A percentile compares a stretch with the other conserved stretches of the same genome.
Conservation (phyloP, 2,797 vertebrate species). For the Otus scops region DNA sequence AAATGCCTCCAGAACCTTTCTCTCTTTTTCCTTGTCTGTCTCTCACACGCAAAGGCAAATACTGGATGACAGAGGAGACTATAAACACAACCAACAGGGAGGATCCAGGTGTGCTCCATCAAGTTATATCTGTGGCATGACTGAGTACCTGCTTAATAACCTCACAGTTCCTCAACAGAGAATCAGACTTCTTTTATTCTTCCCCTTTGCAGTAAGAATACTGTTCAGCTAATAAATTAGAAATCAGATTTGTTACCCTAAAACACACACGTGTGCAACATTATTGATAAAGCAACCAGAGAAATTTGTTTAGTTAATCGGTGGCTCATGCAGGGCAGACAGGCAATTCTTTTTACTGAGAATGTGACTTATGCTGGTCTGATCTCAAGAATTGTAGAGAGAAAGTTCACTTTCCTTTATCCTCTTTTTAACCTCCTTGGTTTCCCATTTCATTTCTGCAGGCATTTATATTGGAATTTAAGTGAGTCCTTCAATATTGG, state of each 20-base stretch:
- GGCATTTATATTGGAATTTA: not conserved
- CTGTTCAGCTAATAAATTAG: not conserved
- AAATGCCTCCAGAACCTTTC: constrained; percentile 20
- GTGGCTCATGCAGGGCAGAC: not conserved
- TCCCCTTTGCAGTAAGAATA: not conserved
- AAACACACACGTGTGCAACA: not conserved
- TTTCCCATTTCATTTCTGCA: not conserved
- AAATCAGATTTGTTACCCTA: not conserved
- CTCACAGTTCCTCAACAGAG: not conserved
- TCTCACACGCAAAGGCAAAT: constrained; percentile 40
- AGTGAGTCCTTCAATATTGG: not conserved
- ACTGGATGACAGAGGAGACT: constrained; percentile 56
- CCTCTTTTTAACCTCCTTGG: not conserved
- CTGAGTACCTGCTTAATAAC: constrained; percentile 7
- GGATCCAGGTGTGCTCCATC: constrained; percentile 59
- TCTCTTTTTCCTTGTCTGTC: constrained; percentile 27
- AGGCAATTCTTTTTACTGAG: not conserved
- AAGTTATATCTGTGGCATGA: constrained; percentile 9
- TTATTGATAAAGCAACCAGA: not conserved
- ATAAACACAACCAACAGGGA: constrained; percentile 40
- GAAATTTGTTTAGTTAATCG: not conserved
- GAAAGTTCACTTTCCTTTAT: not conserved
- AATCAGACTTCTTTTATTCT: not conserved
- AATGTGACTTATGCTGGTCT: not conserved
- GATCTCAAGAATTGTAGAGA: not conserved